Evolutionary conservation across 2,113 vertebrate genomes (phyloP), one percentile per base, ranked within the genome.

Genomic region (Oncorhynchus keta): DNA sequence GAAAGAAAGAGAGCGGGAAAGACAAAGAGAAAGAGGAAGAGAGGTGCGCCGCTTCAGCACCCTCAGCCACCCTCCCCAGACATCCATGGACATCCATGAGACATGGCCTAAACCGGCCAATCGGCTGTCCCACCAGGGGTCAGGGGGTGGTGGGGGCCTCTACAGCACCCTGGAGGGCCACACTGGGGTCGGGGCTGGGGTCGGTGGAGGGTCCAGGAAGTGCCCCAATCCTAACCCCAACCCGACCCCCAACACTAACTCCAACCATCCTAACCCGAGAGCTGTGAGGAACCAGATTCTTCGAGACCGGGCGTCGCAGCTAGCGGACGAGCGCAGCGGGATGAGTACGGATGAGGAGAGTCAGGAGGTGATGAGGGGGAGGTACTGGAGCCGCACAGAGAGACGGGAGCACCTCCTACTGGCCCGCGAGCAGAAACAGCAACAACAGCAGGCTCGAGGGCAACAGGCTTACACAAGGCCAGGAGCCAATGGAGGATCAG

Each of bases 281-380:
- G 70, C 90, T n/a, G 84, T 92, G 1, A 87, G 93, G 57, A 93
- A 84, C 81, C 89, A 90, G 79, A 80, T 94, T 67, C 87, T 95
- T 32, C 92, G 91, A 14, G 92, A 93, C 57, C 84, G 93, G 4
- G 95, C 93, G 0, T 88, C 90, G 4, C 88, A 90, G 62, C 82
- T 89, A 2, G 84, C 92, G 0, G 92, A 94, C 2, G 93, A 94
- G 71, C 88, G 86, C 30, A 91, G 91, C 0, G 86, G 92, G 7
- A 91, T 92, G 90, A 94, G 93, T 83, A 93, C 92, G 0, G 94
- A 94, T 0, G 93, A 94, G 39, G 93, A 94, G 48, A 88, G 80
- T 62, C 87, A 81, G 0, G 89, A 94, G 76, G 83, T 92, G 28
- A 88, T 90, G 69, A 77, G 83, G 55, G 91, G 93, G 2, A 91